Percentiles rank a stretch among this genome's conserved stretches.
phyloP scores from a whole-genome alignment of 2,888 invertebrate species.

The Gonocerus acuteangulatus region DNA sequence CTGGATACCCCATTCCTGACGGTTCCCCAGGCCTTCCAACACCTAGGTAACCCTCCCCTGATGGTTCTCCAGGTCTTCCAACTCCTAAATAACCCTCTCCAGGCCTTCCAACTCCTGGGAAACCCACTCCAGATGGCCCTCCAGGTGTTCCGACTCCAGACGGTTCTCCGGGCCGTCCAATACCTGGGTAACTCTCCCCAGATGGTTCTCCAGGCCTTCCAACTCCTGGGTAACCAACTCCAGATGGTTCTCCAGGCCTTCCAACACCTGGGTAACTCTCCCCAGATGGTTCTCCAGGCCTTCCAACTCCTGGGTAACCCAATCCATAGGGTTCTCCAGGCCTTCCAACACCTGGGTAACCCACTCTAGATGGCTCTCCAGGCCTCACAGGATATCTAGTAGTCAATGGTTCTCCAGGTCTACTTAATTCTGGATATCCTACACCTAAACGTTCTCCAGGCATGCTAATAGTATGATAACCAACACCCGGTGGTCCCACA shows the following conservation, averaged over 20 bases:
- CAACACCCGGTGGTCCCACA: slow-evolving; percentile 2
- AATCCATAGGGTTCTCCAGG: not conserved
- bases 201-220: slow-evolving; percentile 18
- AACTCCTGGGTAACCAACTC: slow-evolving; percentile 14
- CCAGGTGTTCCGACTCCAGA: slow-evolving; percentile 22
- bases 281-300: slow-evolving; percentile 15
- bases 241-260: slow-evolving; percentile 33
- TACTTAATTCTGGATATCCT: not conserved
- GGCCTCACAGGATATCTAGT: slow-evolving; percentile 20
- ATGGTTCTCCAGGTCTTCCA: not conserved
- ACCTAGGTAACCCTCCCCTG: slow-evolving; percentile 25
- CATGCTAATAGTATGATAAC: slow-evolving; percentile 9
- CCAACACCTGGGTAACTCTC: slow-evolving; percentile 23
- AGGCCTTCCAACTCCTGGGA: not conserved
- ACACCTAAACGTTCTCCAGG: not conserved
- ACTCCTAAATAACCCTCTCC: not conserved
- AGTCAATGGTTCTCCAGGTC: not conserved
- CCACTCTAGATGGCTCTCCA: slow-evolving; percentile 17
- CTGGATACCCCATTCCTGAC: slow-evolving; percentile 16
- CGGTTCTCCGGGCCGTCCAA: slow-evolving; percentile 5
- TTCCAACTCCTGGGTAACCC: slow-evolving; percentile 10
- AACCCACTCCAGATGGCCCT: slow-evolving; percentile 16
- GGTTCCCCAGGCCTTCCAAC: slow-evolving; percentile 21
- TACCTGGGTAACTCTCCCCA: slow-evolving; percentile 1
- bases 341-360: slow-evolving; percentile 4